Evolutionary conservation across 1,140 invertebrate genomes (phyloP).

Genomic region (Euglossa dilemma): DNA sequence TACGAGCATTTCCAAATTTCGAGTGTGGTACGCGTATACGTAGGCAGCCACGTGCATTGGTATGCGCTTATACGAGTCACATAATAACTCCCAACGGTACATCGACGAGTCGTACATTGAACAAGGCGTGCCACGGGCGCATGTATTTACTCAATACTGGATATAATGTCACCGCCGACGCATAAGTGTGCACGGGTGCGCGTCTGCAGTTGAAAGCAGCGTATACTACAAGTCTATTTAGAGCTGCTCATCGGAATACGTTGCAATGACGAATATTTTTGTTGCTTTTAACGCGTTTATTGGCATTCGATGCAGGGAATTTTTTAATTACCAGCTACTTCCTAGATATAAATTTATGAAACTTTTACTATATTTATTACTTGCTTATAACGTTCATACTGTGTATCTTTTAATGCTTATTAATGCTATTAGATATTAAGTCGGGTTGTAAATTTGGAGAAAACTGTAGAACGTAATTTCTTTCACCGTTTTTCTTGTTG

Average conservation of each 20-base stretch:
- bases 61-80: slow-evolving; percentile 47
- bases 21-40: slow-evolving; percentile 8
- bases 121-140: slow-evolving; percentile 43
- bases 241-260: background rate
- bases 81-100: slow-evolving; percentile 64
- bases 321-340: no score
- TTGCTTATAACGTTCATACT: no score
- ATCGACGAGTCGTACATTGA: slow-evolving; percentile 56
- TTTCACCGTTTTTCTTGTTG: no score
- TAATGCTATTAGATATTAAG: no score
- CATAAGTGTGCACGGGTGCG: background rate
- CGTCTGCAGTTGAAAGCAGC: slow-evolving; percentile 30
- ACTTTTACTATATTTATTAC: no score
- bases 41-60: slow-evolving; percentile 1
- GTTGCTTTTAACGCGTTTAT: background rate
- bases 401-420: no score
- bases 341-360: no score
- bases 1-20: slow-evolving; percentile 36
- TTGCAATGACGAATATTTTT: background rate
- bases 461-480: no score
- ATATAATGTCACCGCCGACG: slow-evolving; percentile 32
- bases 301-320: no score
- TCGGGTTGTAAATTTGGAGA: no score
- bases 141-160: slow-evolving; percentile 57
- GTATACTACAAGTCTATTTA: slow-evolving; percentile 42